These are phyloP conservation scores for Plutella xylostella DNA, from an alignment of 2,888 invertebrate genomes.

Conservation along the genomic window DNA sequence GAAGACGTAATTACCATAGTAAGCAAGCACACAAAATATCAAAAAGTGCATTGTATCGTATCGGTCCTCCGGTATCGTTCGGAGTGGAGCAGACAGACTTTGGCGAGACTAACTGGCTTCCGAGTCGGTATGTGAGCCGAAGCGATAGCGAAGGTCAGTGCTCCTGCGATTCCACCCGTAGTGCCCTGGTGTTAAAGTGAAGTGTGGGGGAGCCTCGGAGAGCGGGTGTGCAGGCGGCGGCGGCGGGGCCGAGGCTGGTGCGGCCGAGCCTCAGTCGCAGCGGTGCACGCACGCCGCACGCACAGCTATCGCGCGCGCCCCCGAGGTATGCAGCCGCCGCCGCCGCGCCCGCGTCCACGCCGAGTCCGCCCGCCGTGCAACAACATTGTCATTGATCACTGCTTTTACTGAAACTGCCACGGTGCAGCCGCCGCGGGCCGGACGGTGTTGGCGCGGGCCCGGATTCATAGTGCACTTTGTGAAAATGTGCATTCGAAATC, in stretches of 20 bases:
- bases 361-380: constrained; percentile 29
- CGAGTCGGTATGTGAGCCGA: constrained; percentile 16
- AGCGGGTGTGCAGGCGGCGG: constrained; percentile 52
- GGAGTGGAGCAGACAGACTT: neutral
- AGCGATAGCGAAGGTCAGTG: constrained; percentile 53
- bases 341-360: constrained; percentile 42
- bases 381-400: neutral
- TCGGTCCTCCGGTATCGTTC: too few relatives aligned
- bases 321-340: constrained; percentile 52
- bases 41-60: too few relatives aligned
- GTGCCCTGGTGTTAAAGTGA: constrained; percentile 55
- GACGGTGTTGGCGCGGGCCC: neutral
- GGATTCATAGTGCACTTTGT: constrained; percentile 11
- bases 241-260: constrained; percentile 12
- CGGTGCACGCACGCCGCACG: constrained; percentile 71
- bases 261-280: constrained; percentile 40
- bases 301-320: constrained; percentile 65
- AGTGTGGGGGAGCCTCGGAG: constrained; percentile 42
- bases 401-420: neutral
- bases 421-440: neutral
- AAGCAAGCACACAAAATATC: too few relatives aligned
- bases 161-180: constrained; percentile 60
- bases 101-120: constrained; percentile 2
- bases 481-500: constrained; percentile 19
- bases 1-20: too few relatives aligned